Base-by-base conservation (phyloP, 2,888 invertebrate species). In the Aromia moschata region DNA sequence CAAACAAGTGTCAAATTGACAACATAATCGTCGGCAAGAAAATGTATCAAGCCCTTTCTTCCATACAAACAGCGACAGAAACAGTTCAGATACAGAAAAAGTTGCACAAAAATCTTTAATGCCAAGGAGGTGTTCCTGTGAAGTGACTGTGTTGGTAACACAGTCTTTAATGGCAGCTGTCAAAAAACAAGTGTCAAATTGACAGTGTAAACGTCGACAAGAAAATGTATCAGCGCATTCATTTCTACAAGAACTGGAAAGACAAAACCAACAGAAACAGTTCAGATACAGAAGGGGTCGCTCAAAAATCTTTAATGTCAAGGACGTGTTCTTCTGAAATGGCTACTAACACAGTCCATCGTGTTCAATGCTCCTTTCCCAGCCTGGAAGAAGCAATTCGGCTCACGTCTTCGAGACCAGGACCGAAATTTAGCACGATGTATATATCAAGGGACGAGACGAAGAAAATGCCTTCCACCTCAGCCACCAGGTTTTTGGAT, bases 401-500 rank as follows among this genome's bases (percentile, higher is more conserved):
- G 5, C 45, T 31, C 11, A 41, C 30, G 4, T 45, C 54, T 4
- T 37, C 43, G 4, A 37, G 16, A 16, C 49, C 51, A 12, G 58
- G 54, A 25, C 40, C 46, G 1, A 58, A 64, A 4, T 43, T 30
- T 12, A 60, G 55, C 36, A 41, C 58, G 7, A 56, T 54, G 43
- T 64, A 64, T 18, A 30, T 56, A 25, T 47, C 60, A 1, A 36
- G 53, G 2, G 31, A 53, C 17, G 53, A 43, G 12, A 38, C 60
- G 2, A 56, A 56, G 37, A 56, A 14, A 10, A 30, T 51, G 11
- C 12, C 36, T 1, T 20, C 51, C 9, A 51, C 60, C 1, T 36
- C 40, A 1, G 44, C 56, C 2, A 43, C 60, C 0, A 64, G 41
- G 53, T 62, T 69, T 40, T 55, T 69, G 54, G 69, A 69, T 44